Percentiles rank a stretch among this genome's conserved stretches.
Conservation (phyloP, 2,113 vertebrate genomes). For the Tichodroma muraria region DNA sequence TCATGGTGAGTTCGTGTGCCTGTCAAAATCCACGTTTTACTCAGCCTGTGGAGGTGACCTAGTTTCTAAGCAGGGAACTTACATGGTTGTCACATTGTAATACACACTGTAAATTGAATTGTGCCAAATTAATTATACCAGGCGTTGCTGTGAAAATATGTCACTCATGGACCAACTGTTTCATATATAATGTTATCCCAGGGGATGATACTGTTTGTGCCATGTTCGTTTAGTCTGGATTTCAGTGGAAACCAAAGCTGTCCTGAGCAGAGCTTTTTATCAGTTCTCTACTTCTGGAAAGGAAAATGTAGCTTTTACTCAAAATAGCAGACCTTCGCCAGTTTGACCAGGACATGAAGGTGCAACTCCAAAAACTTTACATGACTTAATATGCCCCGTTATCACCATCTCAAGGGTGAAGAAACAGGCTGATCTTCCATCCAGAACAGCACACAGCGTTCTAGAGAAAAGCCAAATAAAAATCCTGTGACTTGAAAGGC, state of each 20-base stretch:
- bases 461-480: not conserved
- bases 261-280: not conserved
- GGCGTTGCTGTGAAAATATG: constrained; percentile 4
- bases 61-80: not conserved
- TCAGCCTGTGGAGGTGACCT: constrained; percentile 17
- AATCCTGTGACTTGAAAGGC: not conserved
- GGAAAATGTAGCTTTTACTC: not conserved
- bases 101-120: not conserved
- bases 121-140: not conserved
- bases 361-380: not conserved
- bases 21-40: not conserved
- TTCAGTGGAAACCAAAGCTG: not conserved
- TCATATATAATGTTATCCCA: not conserved
- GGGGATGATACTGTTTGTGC: not conserved
- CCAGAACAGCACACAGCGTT: rapidly evolving
- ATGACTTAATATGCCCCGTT: not conserved
- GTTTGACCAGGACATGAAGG: not conserved
- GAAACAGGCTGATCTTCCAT: not conserved
- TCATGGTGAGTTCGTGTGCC: not conserved
- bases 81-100: not conserved
- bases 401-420: not conserved
- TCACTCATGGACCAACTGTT: not conserved
- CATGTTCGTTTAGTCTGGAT: not conserved
- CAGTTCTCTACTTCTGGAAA: not conserved
- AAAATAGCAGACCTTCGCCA: not conserved